Evolutionary conservation across 2,113 vertebrate genomes (phyloP).

Genomic region (Todiramphus saurophagus): DNA sequence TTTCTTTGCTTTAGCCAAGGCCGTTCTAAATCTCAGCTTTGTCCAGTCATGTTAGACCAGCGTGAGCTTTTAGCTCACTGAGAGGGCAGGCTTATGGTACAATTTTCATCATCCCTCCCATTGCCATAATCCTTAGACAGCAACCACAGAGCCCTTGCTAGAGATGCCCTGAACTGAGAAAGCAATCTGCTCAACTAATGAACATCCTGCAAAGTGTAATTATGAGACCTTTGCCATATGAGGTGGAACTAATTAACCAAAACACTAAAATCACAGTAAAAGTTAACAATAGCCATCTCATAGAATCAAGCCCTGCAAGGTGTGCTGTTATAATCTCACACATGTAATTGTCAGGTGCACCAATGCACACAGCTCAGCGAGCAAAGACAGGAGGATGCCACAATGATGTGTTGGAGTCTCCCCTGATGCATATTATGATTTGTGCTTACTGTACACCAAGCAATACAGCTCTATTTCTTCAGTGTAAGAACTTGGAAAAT

Average conservation of each 20-base stretch:
- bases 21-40: slow-evolving; percentile 19
- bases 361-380: neutral
- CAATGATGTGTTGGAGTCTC: neutral
- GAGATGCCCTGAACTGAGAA: neutral
- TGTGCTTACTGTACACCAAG: neutral
- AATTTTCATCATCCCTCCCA: neutral
- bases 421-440: slow-evolving; percentile 39
- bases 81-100: neutral
- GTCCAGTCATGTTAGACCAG: neutral
- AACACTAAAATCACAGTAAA: slow-evolving; percentile 27
- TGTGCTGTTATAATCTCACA: neutral
- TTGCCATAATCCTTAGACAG: neutral
- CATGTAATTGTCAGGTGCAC: neutral
- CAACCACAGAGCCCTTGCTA: slow-evolving; percentile 11
- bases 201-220: slow-evolving; percentile 1
- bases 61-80: neutral
- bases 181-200: slow-evolving; percentile 32
- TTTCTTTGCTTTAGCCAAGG: slow-evolving; percentile 1
- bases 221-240: slow-evolving; percentile 23
- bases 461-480: neutral
- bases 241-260: slow-evolving; percentile 49
- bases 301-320: neutral
- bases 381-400: neutral
- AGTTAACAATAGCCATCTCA: neutral
- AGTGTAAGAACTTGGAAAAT: slow-evolving; percentile 38